A percentile compares a stretch with the other conserved stretches of the same genome.
Evolutionary conservation across 2,113 vertebrate species (phyloP).

Genomic region (Leiothrix lutea): DNA sequence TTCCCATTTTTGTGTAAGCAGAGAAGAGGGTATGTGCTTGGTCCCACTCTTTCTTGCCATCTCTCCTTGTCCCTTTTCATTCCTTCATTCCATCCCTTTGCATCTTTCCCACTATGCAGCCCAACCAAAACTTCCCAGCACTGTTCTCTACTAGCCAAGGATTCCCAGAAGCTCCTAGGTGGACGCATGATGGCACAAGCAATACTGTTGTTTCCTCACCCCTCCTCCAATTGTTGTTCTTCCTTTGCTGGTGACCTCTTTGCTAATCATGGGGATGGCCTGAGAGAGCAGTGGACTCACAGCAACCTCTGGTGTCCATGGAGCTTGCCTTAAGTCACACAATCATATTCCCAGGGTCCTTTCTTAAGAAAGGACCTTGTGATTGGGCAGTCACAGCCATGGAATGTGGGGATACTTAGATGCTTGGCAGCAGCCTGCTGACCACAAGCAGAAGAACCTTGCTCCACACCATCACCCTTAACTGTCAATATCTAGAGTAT

Average conservation of each 20-base stretch:
- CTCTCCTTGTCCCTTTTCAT: neutral
- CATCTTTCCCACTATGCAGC: neutral
- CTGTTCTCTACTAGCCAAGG: neutral
- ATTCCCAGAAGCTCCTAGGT: neutral
- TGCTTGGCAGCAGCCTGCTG: neutral
- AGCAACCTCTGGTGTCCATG: neutral
- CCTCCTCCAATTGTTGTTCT: neutral
- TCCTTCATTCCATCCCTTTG: neutral
- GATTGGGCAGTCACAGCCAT: neutral
- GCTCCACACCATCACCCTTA: neutral
- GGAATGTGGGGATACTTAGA: neutral
- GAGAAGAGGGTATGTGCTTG: neutral
- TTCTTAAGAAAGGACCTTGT: neutral
- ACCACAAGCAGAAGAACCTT: neutral
- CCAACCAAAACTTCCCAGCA: neutral
- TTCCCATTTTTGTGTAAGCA: neutral
- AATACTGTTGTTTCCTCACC: neutral
- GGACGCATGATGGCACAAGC: fast-evolving
- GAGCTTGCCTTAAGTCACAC: neutral
- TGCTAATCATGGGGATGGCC: neutral
- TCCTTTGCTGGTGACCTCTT: neutral
- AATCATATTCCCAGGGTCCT: neutral
- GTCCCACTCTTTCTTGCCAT: neutral
- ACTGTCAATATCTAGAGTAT: neutral
- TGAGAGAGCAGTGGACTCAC: neutral